Base-by-base conservation (phyloP, 1,140 invertebrate genomes). In the Zaprionus capensis region DNA sequence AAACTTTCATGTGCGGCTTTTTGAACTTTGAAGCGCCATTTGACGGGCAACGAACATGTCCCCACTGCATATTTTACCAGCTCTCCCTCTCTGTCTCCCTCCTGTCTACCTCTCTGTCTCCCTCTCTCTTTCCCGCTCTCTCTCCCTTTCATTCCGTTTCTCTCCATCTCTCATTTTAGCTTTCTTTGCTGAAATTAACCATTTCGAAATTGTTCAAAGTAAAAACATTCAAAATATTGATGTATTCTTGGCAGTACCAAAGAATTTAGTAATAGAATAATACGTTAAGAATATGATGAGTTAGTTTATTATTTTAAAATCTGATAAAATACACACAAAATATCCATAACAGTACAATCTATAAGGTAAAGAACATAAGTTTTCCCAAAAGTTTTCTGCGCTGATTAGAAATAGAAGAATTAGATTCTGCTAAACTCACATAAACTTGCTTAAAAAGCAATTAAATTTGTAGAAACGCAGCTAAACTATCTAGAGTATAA, bases 181-280 rank as follows among this genome's bases (percentile, higher is more conserved):
- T 44, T 15, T 9, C 44, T n/a, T 28, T 46, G 63, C 38, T 71
- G 55, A 76, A 85, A 85, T 86, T 85, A 85, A 86, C 82, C 72
- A 86, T 86, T 86, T 80, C 22, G 31, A 68, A 46, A 46, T 46
- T 17, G 7, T 46, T 46, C n/a, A 46, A 70, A 81, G 22, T 22
- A 17, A 31, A 31, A 31, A 55, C 17, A 14, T n/a, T 14, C 31
- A 49, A 51, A 24, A 24, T 11, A 51, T 22, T 3, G 12, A 51
- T 11, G 9, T n/a, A 2, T 51, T 24, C 22, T 51, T 24, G 20
- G 34, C 41, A 55, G 36, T 58, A 38, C 24, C 24, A 51, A 22
- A 34, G 31, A 11, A 34, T 34, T 34, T 3, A 34, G 9, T 34
- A 34, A 34, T 34, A 34, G 31, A 34, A 34, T 31, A 11, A 11